Evolutionary conservation across 2,888 invertebrate genomes (phyloP).

Genomic region (Epirrhoe alternata): DNA sequence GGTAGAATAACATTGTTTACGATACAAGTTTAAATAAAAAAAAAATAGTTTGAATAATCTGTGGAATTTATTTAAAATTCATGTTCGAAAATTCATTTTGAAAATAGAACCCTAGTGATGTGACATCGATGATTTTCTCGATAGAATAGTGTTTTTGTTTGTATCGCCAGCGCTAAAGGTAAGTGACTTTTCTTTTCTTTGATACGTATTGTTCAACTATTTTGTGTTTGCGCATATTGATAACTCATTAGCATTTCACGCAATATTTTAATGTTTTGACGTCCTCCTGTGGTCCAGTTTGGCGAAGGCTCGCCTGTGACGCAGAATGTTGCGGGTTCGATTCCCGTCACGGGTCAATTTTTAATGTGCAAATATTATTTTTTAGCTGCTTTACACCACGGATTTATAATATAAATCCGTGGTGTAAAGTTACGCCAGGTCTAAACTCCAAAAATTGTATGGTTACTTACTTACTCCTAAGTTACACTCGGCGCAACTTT

Average conservation of each 20-base stretch:
- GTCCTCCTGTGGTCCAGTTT: no score
- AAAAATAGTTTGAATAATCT: not conserved
- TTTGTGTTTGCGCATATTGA: not conserved
- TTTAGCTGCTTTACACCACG: no score
- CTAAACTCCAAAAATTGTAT: no score
- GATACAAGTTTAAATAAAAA: slow-evolving; percentile 7
- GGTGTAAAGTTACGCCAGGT: no score
- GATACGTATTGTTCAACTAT: no score
- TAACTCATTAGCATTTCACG: not conserved
- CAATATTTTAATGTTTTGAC: not conserved
- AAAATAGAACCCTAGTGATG: slow-evolving; percentile 19
- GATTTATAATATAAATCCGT: no score
- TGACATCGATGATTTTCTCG: not conserved
- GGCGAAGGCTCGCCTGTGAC: no score
- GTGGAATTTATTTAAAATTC: not conserved
- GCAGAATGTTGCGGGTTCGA: no score
- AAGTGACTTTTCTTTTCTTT: slow-evolving; percentile 26
- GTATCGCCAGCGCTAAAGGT: slow-evolving; percentile 2
- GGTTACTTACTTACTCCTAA: no score
- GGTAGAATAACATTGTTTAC: slow-evolving; percentile 12
- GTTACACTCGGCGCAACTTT: no score
- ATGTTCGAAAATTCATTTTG: slow-evolving; percentile 2
- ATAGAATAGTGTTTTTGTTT: slow-evolving; percentile 15
- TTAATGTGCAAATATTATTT: no score
- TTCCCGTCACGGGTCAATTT: no score